These are phyloP conservation scores for Nothura maculosa DNA, from an alignment of 2,797 vertebrate species.

Conservation along the genomic window DNA sequence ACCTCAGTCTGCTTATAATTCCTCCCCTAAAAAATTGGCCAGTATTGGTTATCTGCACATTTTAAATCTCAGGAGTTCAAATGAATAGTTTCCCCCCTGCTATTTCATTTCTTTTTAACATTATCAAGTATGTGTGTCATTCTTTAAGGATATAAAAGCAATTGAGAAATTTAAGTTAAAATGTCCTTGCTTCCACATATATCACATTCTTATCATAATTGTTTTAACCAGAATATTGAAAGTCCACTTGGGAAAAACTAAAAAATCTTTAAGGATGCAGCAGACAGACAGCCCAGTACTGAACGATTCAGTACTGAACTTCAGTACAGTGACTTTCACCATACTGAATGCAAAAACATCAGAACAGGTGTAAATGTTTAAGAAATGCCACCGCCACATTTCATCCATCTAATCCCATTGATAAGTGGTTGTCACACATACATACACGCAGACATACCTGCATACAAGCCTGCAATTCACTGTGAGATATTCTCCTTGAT, in stretches of 20 bases:
- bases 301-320: not conserved
- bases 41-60: not conserved
- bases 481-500: not conserved
- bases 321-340: not conserved
- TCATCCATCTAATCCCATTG: not conserved
- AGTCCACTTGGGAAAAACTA: not conserved
- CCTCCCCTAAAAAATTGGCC: not conserved
- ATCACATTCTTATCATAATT: accelerated
- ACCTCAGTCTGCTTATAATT: not conserved
- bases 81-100: not conserved
- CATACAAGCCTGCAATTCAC: not conserved
- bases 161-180: not conserved
- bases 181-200: not conserved
- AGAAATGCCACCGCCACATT: not conserved
- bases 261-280: not conserved
- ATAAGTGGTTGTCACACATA: accelerated
- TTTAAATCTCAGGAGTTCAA: not conserved
- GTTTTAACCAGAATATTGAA: not conserved
- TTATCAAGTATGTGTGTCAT: not conserved
- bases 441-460: accelerated
- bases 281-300: not conserved
- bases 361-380: not conserved
- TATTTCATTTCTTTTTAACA: not conserved
- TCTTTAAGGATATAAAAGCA: not conserved
- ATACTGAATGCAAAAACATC: not conserved